These are phyloP conservation scores for Adelosebastes latens DNA, from an alignment of 2,797 vertebrate genomes.

Conservation along the genomic window DNA sequence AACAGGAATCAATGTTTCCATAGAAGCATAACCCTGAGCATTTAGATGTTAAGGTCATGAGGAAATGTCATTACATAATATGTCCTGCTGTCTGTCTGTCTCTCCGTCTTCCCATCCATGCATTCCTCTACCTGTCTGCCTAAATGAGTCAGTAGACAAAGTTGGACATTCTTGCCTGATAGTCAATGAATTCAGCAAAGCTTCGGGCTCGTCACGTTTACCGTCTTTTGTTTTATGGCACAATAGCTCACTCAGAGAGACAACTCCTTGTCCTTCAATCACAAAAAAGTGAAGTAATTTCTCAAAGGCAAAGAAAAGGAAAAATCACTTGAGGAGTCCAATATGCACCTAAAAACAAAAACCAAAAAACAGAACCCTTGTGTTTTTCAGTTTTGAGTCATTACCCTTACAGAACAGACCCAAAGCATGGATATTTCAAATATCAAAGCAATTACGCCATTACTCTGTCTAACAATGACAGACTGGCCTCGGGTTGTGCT, in stretches of 20 bases:
- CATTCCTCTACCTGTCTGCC: background rate
- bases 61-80: background rate
- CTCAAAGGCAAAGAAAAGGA: conserved; percentile 5
- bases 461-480: conserved; percentile 37
- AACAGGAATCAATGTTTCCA: conserved; percentile 23
- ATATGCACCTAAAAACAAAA: conserved; percentile 23
- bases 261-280: background rate
- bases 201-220: conserved; percentile 2
- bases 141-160: background rate
- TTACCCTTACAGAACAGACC: conserved; percentile 8
- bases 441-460: conserved; percentile 52
- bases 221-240: background rate
- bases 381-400: conserved; percentile 30
- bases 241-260: conserved; percentile 6
- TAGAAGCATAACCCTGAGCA: conserved; percentile 12
- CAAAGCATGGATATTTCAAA: conserved; percentile 43
- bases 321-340: conserved; percentile 12
- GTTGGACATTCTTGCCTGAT: background rate
- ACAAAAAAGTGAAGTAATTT: conserved; percentile 29
- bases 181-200: conserved; percentile 13
- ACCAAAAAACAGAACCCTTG: conserved; percentile 4
- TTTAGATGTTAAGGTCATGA: conserved; percentile 2
- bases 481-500: conserved; percentile 21
- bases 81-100: background rate
- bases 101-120: background rate